Evolutionary conservation across 1,140 invertebrate species (phyloP).

Genomic region (Drosophila athabasca): DNA sequence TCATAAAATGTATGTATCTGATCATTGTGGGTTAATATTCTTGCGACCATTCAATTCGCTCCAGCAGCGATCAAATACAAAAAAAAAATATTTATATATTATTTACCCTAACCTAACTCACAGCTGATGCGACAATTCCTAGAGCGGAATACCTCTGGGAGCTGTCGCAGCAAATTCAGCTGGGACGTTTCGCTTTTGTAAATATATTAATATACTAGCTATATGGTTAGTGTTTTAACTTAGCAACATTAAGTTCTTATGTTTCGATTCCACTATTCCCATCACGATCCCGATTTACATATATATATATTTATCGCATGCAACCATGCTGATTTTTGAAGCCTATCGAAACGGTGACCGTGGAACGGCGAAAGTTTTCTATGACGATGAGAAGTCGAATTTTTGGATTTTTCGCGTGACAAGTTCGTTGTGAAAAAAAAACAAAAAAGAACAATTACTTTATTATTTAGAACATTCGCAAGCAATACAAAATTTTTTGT

Average conservation of each 20-base stretch:
- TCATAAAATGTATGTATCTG: too few relatives aligned
- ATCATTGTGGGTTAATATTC: too few relatives aligned
- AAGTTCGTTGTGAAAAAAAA: slow-evolving; percentile 79
- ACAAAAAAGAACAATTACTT: slow-evolving; percentile 35
- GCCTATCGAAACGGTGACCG: slow-evolving; percentile 65
- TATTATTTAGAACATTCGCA: slow-evolving; percentile 56
- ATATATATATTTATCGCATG: slow-evolving; percentile 23
- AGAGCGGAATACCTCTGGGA: too few relatives aligned
- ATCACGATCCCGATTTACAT: neutral
- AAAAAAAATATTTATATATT: too few relatives aligned
- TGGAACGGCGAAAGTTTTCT: slow-evolving; percentile 76
- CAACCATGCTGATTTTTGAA: slow-evolving; percentile 41
- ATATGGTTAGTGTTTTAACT: slow-evolving; percentile 16
- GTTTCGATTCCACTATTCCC: slow-evolving; percentile 48
- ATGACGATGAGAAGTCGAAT: slow-evolving; percentile 77
- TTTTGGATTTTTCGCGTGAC: slow-evolving; percentile 77
- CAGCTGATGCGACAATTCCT: too few relatives aligned
- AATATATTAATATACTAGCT: too few relatives aligned
- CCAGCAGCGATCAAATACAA: too few relatives aligned
- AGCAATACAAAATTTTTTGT: slow-evolving; percentile 36
- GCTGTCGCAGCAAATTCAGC: too few relatives aligned
- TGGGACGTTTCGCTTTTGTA: too few relatives aligned
- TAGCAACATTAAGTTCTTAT: slow-evolving; percentile 56
- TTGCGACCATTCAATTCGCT: too few relatives aligned
- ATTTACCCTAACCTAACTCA: too few relatives aligned